Evolutionary conservation across 1,140 invertebrate genomes (phyloP), one percentile per base, ranked within the genome.

Genomic region (Oryctes rhinoceros): DNA sequence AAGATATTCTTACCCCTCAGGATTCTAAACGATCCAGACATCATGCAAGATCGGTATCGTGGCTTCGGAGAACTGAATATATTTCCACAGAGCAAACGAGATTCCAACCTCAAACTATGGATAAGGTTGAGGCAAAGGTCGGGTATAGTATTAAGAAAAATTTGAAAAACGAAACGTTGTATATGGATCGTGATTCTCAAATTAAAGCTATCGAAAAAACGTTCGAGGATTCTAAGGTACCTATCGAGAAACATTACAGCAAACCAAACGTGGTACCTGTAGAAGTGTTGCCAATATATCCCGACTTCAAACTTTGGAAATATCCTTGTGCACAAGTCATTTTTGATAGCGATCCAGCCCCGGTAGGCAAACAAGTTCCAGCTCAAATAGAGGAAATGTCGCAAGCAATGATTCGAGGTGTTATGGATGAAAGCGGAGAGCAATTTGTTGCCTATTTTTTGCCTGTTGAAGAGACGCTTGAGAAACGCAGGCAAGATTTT

Each of bases 371-470:
- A 83, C 92, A 94, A 85, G 91, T 95, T 74, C 92, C 94, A 49
- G 94, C 94, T 53, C 96, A 98, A 86, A 92, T 97, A 84, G 97
- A 99, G 89, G 96, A 98, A 89, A 99, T 99, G 97, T 98, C 97
- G 39, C 97, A 99, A 89, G 98, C 97, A 84, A 98, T 99, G 96
- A 99, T 99, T 89, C 91, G 96, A 89, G 97, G 95, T 96, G 96
- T 96, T 82, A 97, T 98, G 94, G 98, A 99, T 88, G 97, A 99
- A 89, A 97, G 96, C 88, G 97, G 97, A 20, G 97, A 99, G 89
- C 97, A 99, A 88, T 99, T 99, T 90, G 98, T 99, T 7, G 98
- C 97, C 0, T 99, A 99, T 88, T 99, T 99, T 89, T 89, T 99
- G 80, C 98, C 98, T 2, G 96, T 96, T 30, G 95, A 97, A 76